Evolutionary conservation across 1,140 invertebrate species (phyloP).

Genomic region (Limonius californicus): DNA sequence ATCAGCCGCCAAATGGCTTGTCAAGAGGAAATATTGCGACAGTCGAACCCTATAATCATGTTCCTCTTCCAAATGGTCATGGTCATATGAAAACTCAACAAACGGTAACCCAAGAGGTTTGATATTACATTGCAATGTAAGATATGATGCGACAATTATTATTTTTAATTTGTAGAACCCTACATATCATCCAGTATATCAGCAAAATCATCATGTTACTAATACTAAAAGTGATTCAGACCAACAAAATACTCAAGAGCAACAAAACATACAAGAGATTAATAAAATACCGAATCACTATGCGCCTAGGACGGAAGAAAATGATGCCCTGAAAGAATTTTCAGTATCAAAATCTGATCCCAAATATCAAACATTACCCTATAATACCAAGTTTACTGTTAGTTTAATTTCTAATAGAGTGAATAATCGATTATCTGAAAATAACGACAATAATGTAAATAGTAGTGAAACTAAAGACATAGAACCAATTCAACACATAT

Average conservation of each 20-base stretch:
- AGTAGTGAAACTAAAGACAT: conserved; percentile 44
- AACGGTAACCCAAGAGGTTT: conserved; percentile 24
- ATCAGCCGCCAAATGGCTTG: conserved; percentile 39
- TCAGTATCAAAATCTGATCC: conserved; percentile 79
- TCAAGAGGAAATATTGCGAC: conserved; percentile 75
- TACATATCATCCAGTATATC: conserved; percentile 45
- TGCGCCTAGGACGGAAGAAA: conserved; percentile 33
- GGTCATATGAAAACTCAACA: conserved; percentile 7
- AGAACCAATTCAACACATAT: conserved; percentile 37
- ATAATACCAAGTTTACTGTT: conserved; percentile 78
- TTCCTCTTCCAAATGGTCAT: conserved; percentile 50
- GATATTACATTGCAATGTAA: neutral
- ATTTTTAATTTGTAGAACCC: conserved; percentile 31
- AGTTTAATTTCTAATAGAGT: conserved; percentile 50
- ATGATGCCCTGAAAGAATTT: conserved; percentile 47
- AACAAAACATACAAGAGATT: conserved; percentile 30
- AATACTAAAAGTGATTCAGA: conserved; percentile 38
- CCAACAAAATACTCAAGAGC: conserved; percentile 25
- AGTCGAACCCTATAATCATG: conserved; percentile 85
- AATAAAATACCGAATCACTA: conserved; percentile 27
- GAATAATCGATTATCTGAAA: conserved; percentile 39
- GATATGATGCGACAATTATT: neutral
- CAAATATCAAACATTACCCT: conserved; percentile 90
- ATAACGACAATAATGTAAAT: conserved; percentile 41
- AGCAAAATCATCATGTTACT: conserved; percentile 40